Conservation (phyloP, 1,140 invertebrate genomes). For the Solenopsis invicta region DNA sequence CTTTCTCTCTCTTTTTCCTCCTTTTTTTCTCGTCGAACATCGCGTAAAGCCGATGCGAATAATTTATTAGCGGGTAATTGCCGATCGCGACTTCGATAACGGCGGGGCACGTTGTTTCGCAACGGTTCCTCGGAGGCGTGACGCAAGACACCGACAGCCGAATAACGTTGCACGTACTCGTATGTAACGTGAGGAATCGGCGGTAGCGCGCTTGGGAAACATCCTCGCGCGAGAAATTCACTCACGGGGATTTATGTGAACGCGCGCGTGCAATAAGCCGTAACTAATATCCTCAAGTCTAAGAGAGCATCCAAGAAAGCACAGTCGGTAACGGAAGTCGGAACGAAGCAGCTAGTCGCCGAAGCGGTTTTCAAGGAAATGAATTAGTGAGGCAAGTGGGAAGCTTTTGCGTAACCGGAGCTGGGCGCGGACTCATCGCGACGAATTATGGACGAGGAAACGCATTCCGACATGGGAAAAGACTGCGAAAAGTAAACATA, state of each 20-base stretch:
- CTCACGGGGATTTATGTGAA: background rate
- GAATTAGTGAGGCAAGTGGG: no score
- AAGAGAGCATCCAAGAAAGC: background rate
- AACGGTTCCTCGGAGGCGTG: constrained; percentile 53
- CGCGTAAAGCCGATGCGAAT: constrained; percentile 31
- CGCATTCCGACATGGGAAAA: background rate
- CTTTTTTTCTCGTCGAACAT: constrained; percentile 43
- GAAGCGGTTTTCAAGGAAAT: no score
- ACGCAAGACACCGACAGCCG: constrained; percentile 47
- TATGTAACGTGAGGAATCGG: constrained; percentile 23
- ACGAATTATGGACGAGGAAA: background rate
- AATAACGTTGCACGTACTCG: constrained; percentile 20
- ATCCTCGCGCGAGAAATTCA: constrained; percentile 3
- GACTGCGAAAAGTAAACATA: background rate
- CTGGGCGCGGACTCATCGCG: no score
- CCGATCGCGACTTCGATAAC: constrained; percentile 66
- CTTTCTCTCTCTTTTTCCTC: background rate
- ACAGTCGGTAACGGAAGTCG: no score
- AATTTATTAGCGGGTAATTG: constrained; percentile 69
- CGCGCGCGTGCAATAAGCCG: background rate
- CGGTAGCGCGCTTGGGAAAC: constrained; percentile 33
- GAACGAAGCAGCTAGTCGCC: no score
- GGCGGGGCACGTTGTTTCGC: constrained; percentile 43
- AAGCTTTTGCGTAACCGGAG: background rate
- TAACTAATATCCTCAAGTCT: constrained; percentile 7